Evolutionary conservation across 2,113 vertebrate genomes (phyloP).

Genomic region (Corythornis cristatus): DNA sequence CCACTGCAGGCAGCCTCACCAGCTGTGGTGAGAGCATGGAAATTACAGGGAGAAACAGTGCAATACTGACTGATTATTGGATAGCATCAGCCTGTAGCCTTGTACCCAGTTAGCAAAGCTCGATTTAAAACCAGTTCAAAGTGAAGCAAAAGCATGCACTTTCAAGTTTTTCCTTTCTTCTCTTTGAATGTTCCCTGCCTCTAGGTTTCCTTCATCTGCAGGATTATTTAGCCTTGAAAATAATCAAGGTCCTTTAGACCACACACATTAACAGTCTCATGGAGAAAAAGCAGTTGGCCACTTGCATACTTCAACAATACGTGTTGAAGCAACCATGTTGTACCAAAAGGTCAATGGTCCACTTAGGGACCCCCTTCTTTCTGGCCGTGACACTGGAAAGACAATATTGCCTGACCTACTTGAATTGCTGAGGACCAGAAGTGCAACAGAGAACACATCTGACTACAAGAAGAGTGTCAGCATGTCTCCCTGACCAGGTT

Average conservation of each 20-base stretch:
- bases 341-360: background rate
- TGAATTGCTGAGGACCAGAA: background rate
- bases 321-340: background rate
- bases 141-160: background rate
- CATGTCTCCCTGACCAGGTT: background rate
- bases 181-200: background rate
- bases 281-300: background rate
- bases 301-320: no score
- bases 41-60: background rate
- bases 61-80: background rate
- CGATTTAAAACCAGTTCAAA: background rate
- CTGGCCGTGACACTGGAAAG: background rate
- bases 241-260: background rate
- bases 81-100: background rate
- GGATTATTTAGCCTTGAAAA: background rate
- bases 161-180: background rate
- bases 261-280: background rate
- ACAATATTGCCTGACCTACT: background rate
- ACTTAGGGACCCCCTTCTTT: background rate
- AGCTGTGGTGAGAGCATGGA: background rate
- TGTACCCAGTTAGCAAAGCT: background rate
- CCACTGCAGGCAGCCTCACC: rapidly evolving
- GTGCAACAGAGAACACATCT: rapidly evolving
- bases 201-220: background rate
- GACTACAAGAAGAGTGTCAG: background rate